Evolutionary conservation across 2,113 vertebrate genomes (phyloP).

Genomic region (Murina feae): DNA sequence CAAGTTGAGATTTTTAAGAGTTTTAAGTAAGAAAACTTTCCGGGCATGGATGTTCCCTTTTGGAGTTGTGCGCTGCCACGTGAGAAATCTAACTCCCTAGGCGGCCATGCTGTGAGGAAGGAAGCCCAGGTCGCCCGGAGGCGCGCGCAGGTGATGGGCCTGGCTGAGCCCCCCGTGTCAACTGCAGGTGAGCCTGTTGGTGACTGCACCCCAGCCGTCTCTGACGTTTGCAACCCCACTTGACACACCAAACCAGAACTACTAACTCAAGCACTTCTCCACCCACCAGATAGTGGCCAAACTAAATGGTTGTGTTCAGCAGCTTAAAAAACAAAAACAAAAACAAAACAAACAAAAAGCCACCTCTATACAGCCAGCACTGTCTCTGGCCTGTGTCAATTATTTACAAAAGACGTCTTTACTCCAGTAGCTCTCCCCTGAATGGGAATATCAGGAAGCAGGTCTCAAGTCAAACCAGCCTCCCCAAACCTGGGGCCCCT

Average conservation of each 20-base stretch:
- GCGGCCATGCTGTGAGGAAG: background rate
- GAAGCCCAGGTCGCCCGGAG: background rate
- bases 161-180: background rate
- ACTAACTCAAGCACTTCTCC: background rate
- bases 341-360: background rate
- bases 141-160: too few species aligned
- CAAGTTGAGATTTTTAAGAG: background rate
- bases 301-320: background rate
- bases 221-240: background rate
- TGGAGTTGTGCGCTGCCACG: background rate
- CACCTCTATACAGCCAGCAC: background rate
- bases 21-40: background rate
- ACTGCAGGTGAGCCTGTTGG: fast-evolving
- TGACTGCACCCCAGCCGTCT: background rate
- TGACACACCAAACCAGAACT: background rate
- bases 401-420: background rate
- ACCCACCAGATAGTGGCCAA: background rate
- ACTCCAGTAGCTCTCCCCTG: background rate
- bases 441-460: background rate
- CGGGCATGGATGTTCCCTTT: background rate
- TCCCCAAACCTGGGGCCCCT: background rate
- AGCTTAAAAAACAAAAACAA: background rate
- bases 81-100: background rate
- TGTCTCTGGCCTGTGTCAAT: background rate
- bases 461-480: background rate